Evolutionary conservation across 2,888 invertebrate species (phyloP).

Genomic region (Fragum sueziense): DNA sequence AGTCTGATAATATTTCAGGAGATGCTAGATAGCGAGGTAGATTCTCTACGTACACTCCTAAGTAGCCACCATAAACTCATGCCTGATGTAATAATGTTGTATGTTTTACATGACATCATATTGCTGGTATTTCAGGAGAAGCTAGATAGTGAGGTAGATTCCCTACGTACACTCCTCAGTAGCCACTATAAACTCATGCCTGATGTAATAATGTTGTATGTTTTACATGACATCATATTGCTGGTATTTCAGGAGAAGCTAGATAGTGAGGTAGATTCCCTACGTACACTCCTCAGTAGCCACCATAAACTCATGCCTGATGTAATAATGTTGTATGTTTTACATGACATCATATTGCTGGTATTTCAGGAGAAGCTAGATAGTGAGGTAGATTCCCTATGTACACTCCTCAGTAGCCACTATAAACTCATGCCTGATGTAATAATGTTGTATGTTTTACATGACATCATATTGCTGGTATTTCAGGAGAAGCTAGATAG

Average conservation of each 20-base stretch:
- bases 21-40: slow-evolving; percentile 73
- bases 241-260: slow-evolving; percentile 73
- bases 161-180: slow-evolving; percentile 85
- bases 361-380: slow-evolving; percentile 72
- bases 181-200: slow-evolving; percentile 89
- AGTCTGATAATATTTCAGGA: too few species aligned
- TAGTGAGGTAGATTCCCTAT: slow-evolving; percentile 76
- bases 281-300: slow-evolving; percentile 85
- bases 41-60: slow-evolving; percentile 84
- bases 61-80: slow-evolving; percentile 88
- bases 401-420: slow-evolving; percentile 86
- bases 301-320: slow-evolving; percentile 90
- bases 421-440: slow-evolving; percentile 89
- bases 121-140: slow-evolving; percentile 72
- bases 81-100: slow-evolving; percentile 88
- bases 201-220: too few species aligned
- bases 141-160: slow-evolving; percentile 72
- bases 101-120: too few species aligned
- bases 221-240: too few species aligned
- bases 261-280: slow-evolving; percentile 70
- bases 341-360: too few species aligned
- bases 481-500: slow-evolving; percentile 72
- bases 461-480: too few species aligned
- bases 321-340: too few species aligned
- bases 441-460: too few species aligned